A percentile compares a stretch with the other conserved stretches of the same genome.
These are phyloP conservation scores for Megalops cyprinoides DNA, from an alignment of 2,797 vertebrate genomes.

Conservation along the genomic window DNA sequence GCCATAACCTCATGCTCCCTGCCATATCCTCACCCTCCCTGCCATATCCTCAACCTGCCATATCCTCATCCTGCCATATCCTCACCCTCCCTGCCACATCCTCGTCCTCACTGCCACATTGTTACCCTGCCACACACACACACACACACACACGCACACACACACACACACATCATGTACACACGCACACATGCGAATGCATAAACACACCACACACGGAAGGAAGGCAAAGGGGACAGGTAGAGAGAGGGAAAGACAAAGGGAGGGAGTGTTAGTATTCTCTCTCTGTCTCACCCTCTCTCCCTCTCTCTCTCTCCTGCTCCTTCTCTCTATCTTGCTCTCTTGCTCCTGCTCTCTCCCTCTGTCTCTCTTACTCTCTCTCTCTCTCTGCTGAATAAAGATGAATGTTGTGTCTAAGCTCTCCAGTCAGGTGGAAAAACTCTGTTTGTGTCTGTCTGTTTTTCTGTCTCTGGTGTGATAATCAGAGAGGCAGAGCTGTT, in stretches of 20 bases:
- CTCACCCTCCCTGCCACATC: too few relatives aligned
- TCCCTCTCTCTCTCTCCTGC: slow-evolving; percentile 21
- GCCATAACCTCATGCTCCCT: slow-evolving; percentile 14
- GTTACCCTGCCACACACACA: too few relatives aligned
- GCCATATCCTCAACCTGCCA: too few relatives aligned
- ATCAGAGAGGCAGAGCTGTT: background rate
- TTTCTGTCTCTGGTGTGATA: background rate
- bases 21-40: too few relatives aligned
- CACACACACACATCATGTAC: slow-evolving; percentile 17
- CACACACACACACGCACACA: slow-evolving; percentile 28
- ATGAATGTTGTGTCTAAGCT: background rate
- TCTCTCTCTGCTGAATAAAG: slow-evolving; percentile 55
- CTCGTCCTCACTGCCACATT: too few relatives aligned
- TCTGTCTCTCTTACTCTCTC: background rate
- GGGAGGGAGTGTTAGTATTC: too few relatives aligned
- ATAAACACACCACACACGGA: too few relatives aligned
- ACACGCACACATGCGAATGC: too few relatives aligned
- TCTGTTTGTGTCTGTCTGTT: slow-evolving; percentile 32
- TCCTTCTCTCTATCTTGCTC: slow-evolving; percentile 31
- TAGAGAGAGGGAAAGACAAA: too few relatives aligned
- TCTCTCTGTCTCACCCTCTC: too few relatives aligned
- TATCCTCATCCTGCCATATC: too few relatives aligned
- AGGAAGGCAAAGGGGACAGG: background rate
- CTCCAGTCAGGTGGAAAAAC: slow-evolving; percentile 1
- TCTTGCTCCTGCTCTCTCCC: slow-evolving; percentile 7